Evolutionary conservation across 2,888 invertebrate genomes (phyloP).

Genomic region (Scaptomyza flava): DNA sequence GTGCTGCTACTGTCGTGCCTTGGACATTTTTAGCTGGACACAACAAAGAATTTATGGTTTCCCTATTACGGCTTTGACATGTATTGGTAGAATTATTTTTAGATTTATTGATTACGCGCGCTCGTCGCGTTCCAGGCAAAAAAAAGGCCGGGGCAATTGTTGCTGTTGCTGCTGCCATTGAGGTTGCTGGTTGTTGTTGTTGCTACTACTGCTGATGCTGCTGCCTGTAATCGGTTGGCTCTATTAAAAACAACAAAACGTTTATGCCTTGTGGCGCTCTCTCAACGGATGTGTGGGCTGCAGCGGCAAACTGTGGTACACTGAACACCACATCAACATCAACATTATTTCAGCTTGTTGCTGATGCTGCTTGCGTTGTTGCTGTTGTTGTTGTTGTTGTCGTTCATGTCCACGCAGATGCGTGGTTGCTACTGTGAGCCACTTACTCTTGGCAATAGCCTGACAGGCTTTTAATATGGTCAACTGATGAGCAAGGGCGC

Average conservation of each 20-base stretch:
- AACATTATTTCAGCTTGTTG: slow-evolving; percentile 43
- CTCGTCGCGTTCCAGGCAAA: slow-evolving; percentile 66
- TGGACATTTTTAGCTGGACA: slow-evolving; percentile 73
- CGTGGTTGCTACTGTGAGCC: slow-evolving; percentile 70
- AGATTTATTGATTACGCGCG: slow-evolving; percentile 82
- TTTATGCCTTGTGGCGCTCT: slow-evolving; percentile 77
- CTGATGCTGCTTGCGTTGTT: neutral
- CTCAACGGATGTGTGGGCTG: slow-evolving; percentile 59
- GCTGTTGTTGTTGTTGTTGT: slow-evolving; percentile 36
- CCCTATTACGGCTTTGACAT: slow-evolving; percentile 83
- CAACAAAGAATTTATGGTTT: slow-evolving; percentile 82
- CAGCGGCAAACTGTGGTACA: slow-evolving; percentile 32
- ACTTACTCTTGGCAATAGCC: slow-evolving; percentile 54
- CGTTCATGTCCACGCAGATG: slow-evolving; percentile 53
- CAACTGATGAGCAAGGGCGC: slow-evolving; percentile 54
- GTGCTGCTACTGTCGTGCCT: slow-evolving; percentile 73
- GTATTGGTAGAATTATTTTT: slow-evolving; percentile 83
- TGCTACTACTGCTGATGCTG: slow-evolving; percentile 25
- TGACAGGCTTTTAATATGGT: slow-evolving; percentile 63
- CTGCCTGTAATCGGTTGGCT: slow-evolving; percentile 71
- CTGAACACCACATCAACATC: slow-evolving; percentile 52
- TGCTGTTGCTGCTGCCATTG: slow-evolving; percentile 47
- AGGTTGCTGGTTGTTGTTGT: slow-evolving; percentile 13
- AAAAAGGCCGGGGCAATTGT: slow-evolving; percentile 52
- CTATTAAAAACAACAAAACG: slow-evolving; percentile 78